Conservation (phyloP, 2,113 vertebrate genomes). For the Cheilinus undulatus region DNA sequence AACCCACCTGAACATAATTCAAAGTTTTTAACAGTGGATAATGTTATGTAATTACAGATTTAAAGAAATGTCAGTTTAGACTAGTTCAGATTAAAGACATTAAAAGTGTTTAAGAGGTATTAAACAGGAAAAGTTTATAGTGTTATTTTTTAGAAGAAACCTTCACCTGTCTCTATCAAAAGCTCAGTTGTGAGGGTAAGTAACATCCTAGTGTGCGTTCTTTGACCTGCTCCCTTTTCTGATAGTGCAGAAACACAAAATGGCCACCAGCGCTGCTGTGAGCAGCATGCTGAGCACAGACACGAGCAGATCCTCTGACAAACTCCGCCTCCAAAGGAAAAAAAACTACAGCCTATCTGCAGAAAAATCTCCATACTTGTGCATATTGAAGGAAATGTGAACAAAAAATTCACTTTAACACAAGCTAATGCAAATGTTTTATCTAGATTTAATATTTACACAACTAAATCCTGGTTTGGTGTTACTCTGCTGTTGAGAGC, state of each 20-base stretch:
- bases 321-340: slow-evolving; percentile 64
- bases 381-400: slow-evolving; percentile 8
- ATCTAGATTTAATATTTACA: neutral
- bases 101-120: neutral
- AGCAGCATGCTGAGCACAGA: slow-evolving; percentile 69
- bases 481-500: slow-evolving; percentile 15
- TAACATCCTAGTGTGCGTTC: slow-evolving; percentile 25
- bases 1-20: neutral
- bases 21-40: neutral
- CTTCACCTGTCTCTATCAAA: slow-evolving; percentile 12
- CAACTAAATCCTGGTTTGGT: slow-evolving; percentile 22
- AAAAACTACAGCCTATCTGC: slow-evolving; percentile 31
- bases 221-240: slow-evolving; percentile 60
- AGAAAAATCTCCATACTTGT: slow-evolving; percentile 44
- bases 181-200: slow-evolving; percentile 17
- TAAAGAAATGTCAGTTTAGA: neutral
- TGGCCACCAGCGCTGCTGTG: slow-evolving; percentile 79
- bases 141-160: slow-evolving; percentile 11
- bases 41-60: neutral
- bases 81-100: neutral
- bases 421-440: neutral
- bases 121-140: neutral
- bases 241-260: slow-evolving; percentile 76
- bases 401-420: neutral
- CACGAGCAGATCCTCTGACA: slow-evolving; percentile 59